These are phyloP conservation scores for Trinorchestia longiramus DNA, from an alignment of 1,140 invertebrate species.

Conservation along the genomic window DNA sequence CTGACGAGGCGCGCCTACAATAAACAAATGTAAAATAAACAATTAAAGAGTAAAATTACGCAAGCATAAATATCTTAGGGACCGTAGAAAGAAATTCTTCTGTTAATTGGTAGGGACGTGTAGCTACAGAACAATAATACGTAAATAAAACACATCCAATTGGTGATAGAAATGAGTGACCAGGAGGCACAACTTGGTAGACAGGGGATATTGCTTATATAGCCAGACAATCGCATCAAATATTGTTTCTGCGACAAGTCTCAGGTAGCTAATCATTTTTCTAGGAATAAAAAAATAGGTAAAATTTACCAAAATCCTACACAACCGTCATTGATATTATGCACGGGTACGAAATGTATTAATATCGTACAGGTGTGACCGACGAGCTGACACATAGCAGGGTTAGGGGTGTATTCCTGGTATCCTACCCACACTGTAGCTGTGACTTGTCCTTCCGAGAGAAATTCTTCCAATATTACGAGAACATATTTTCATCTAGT, in stretches of 20 bases:
- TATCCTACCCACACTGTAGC: not conserved
- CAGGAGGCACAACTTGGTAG: conserved; percentile 19
- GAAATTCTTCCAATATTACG: not conserved
- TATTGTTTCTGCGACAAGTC: not conserved
- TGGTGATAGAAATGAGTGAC: not conserved
- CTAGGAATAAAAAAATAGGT: not conserved
- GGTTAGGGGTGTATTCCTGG: not conserved
- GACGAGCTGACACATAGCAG: not conserved
- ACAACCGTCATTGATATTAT: not conserved
- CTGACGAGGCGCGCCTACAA: not conserved
- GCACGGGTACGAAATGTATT: not conserved
- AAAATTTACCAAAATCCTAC: not conserved
- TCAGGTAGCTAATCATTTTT: not conserved
- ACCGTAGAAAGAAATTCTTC: too few relatives aligned
- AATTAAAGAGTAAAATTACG: not conserved
- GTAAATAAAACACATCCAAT: not conserved
- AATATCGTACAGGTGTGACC: not conserved
- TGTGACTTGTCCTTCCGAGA: not conserved
- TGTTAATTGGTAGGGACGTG: not conserved
- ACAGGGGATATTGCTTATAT: not conserved
- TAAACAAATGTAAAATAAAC: not conserved
- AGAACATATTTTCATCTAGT: not conserved
- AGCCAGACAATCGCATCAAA: not conserved
- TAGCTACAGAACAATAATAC: not conserved
- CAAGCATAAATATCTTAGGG: not conserved